These are phyloP conservation scores for Scaeva pyrastri DNA, from an alignment of 2,888 invertebrate species.

Conservation along the genomic window DNA sequence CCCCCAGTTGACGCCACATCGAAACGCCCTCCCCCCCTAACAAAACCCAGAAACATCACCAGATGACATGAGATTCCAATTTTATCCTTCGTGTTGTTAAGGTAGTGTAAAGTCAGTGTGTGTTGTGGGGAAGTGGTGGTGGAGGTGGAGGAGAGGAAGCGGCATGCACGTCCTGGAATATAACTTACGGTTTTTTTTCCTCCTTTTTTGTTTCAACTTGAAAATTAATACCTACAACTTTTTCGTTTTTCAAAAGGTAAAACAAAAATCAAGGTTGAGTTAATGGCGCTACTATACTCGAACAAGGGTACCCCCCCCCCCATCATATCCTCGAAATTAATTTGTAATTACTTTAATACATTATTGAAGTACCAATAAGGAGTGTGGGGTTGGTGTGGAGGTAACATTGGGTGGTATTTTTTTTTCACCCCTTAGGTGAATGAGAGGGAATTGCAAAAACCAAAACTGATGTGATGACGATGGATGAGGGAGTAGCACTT, in stretches of 20 bases:
- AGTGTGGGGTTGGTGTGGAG: background rate
- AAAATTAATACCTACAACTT: conserved; percentile 32
- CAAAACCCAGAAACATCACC: conserved; percentile 36
- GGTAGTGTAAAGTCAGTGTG: conserved; percentile 18
- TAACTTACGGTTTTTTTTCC: conserved; percentile 20
- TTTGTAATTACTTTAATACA: conserved; percentile 49
- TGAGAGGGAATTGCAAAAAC: no score
- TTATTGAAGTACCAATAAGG: background rate
- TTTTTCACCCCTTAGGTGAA: background rate
- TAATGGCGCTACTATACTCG: no score
- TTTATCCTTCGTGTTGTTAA: conserved; percentile 52
- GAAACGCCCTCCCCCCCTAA: background rate
- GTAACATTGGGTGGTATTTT: no score
- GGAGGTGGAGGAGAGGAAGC: background rate
- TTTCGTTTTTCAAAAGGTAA: no score
- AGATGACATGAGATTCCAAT: conserved; percentile 65
- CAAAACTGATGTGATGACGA: no score
- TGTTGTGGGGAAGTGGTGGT: background rate
- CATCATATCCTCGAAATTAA: conserved; percentile 31
- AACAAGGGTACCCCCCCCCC: no score
- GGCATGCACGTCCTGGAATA: conserved; percentile 24
- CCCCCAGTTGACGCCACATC: background rate
- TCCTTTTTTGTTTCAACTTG: conserved; percentile 24
- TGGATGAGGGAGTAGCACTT: no score
- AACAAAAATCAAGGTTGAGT: background rate